phyloP scores from a whole-genome alignment of 2,797 vertebrate species.

The Poeciliopsis infans region DNA sequence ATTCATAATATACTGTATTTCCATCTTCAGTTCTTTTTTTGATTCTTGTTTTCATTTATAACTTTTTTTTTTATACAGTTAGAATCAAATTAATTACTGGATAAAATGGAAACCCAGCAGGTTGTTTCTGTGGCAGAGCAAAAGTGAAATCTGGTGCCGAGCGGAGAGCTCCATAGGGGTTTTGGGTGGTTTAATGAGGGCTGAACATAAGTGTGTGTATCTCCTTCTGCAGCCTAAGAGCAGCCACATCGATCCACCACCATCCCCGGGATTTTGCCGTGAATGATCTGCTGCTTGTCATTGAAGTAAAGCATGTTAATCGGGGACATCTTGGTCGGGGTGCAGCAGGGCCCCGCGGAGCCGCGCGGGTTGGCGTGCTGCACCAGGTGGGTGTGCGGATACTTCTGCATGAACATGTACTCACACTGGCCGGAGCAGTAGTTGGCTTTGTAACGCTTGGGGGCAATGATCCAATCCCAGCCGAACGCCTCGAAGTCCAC shows the following conservation, averaged over 20 bases:
- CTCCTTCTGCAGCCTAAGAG: constrained; percentile 82
- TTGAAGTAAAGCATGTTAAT: constrained; percentile 99
- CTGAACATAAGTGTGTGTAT: constrained; percentile 59
- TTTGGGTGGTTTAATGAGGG: constrained; percentile 74
- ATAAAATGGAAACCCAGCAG: constrained; percentile 68
- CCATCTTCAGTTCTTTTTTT: constrained; percentile 69
- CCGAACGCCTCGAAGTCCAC: constrained; percentile 99
- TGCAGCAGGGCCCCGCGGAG: constrained; percentile 97
- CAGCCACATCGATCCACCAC: constrained; percentile 97
- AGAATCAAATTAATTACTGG: constrained; percentile 76
- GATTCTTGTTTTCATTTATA: constrained; percentile 73
- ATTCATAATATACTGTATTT: constrained; percentile 74
- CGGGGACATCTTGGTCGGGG: constrained; percentile 99
- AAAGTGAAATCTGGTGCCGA: constrained; percentile 70
- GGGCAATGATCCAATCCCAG: constrained; percentile 99
- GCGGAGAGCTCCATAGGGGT: constrained; percentile 73
- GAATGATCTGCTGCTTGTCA: constrained; percentile 99
- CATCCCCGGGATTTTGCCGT: constrained; percentile 99
- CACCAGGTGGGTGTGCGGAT: constrained; percentile 97
- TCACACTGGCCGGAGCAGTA: constrained; percentile 99
- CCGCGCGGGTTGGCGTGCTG: constrained; percentile 96
- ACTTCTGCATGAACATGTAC: constrained; percentile 99
- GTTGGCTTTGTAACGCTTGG: constrained; percentile 99
- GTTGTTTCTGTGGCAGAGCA: constrained; percentile 66
- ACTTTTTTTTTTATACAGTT: constrained; percentile 61